Base-by-base conservation (phyloP, 2,888 invertebrate genomes). In the Cheiracanthium punctorium region DNA sequence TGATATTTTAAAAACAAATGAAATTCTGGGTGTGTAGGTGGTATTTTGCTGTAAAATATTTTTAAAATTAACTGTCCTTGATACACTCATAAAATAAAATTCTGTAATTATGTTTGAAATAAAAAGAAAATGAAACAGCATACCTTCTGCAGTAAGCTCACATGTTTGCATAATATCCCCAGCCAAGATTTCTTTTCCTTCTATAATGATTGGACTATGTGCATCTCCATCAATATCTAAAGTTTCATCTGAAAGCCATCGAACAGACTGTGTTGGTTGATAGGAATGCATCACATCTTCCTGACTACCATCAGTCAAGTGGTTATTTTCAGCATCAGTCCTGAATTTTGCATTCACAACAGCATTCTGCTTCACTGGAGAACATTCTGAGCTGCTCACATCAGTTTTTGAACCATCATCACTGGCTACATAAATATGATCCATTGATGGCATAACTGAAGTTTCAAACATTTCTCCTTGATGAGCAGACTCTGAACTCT, bases 111-210 rank as follows among this genome's bases (percentile, higher is more conserved):
- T n/a, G n/a, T n/a, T n/a, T n/a, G n/a, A n/a, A n/a, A n/a, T n/a
- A n/a, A n/a, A n/a, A n/a, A n/a, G n/a, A n/a, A n/a, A n/a, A n/a
- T n/a, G n/a, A n/a, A n/a, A n/a, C n/a, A n/a, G n/a, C n/a, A n/a
- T 52, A 84, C 84, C 79, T 77, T 84, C 76, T 5, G 77, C 69
- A 28, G 84, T 67, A 30, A 84, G 70, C 30, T 70, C 82, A 7
- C 58, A 37, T n/a, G 74, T 82, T 41, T 75, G 74, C 1, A 75
- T 52, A 10, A 58, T 32, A 0, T 71, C 76, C 1, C 88, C 88
- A 67, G 84, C 88, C 14, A 88, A 52, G 20, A 84, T 84, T 67
- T 88, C 84, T 58, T 37, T 41, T 17, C 88, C 80, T 41, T 88
- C 88, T n/a, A 88, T 48, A 37, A 88, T 84, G 1, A 86, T 75